Evolutionary conservation across 2,113 vertebrate genomes (phyloP), one percentile per base, ranked within the genome.

Genomic region (Pampusana beccarii): DNA sequence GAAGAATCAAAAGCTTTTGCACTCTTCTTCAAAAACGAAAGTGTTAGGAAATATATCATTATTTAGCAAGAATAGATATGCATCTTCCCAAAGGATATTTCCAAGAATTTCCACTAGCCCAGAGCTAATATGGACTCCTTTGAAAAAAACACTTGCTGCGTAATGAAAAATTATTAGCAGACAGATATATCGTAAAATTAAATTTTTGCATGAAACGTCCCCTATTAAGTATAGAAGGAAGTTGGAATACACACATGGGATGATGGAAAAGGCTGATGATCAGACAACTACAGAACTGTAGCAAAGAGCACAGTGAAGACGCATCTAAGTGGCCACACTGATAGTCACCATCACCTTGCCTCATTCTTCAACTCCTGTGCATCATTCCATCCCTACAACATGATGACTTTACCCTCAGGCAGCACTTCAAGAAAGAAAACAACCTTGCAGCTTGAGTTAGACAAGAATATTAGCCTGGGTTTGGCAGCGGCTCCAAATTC

Each of bases 41-140:
- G 36, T 0, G 0, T 12, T 58, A 11, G 4, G 12, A 78, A 78
- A 40, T 2, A 3, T 16, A 42, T 7, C 8, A 14, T 29, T 56
- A 51, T 53, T 64, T 31, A 64, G 36, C 11, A 69, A n/a, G n/a
- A 87, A 42, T 34, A 54, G 24, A 40, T 16, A 48, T 1, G 8
- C 42, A 31, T 6, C 48, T 70, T 74, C 46, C 25, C 23, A 56
- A 50, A 57, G 15, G 10, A 10, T 38, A 80, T n/a, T 79, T 60
- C 58, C 28, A 81, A 71, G 16, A 60, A 40, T 33, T 38, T 25
- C 16, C 78, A 44, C 23, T 21, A 73, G 14, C 38, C 23, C 7
- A 44, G 51, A 36, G 33, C 20, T 73, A 25, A 25, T 4, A 60
- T 18, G 17, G 23, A 48, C 9, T 33, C 50, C 14, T 44, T 51